A percentile compares a stretch with the other conserved stretches of the same genome.
Conservation (phyloP, 2,797 vertebrate species). For the Tinamus major region DNA sequence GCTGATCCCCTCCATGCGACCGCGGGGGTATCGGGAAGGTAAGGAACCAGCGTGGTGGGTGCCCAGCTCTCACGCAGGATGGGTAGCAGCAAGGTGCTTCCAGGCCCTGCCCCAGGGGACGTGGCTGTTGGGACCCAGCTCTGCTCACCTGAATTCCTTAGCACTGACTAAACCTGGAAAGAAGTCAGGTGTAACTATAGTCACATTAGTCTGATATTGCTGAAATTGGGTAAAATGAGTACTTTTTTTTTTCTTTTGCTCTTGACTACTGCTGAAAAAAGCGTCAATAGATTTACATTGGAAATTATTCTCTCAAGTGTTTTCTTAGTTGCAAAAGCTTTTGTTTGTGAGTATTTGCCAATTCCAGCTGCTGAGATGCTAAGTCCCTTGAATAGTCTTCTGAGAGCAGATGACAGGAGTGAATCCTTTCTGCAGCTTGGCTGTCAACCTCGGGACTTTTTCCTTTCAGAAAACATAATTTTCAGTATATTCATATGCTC, state of each 20-base stretch:
- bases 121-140: neutral
- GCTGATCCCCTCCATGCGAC: too few relatives aligned
- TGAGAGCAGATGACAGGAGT: neutral
- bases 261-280: neutral
- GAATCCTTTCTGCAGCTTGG: neutral
- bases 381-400: neutral
- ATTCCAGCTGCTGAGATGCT: neutral
- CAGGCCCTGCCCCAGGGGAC: neutral
- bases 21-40: neutral
- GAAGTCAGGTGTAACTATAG: neutral
- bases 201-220: neutral
- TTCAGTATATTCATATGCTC: neutral
- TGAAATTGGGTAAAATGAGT: neutral
- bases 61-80: neutral
- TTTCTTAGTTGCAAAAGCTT: neutral
- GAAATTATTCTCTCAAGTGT: neutral
- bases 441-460: neutral
- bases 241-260: neutral
- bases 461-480: neutral
- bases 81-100: neutral
- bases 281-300: neutral
- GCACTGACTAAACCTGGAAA: neutral
- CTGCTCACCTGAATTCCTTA: neutral
- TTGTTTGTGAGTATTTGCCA: neutral
- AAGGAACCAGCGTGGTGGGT: too few relatives aligned